Conservation (phyloP, 2,888 invertebrate species). For the Empis stercorea region DNA sequence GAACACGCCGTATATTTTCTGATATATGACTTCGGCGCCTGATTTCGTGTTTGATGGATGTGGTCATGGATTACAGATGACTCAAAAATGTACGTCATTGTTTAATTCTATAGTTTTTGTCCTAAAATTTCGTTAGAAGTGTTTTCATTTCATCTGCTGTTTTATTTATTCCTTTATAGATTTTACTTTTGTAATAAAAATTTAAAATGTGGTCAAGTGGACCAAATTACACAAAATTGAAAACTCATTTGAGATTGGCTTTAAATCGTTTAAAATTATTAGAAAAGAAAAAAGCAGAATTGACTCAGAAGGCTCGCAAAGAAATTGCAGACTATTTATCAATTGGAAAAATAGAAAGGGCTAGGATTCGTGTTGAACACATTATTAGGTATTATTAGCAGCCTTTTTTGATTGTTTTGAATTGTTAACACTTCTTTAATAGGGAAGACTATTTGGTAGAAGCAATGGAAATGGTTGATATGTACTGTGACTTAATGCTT, state of each 20-base stretch:
- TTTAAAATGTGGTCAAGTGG: constrained; percentile 75
- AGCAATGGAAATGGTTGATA: constrained; percentile 97
- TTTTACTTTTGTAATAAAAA: not conserved
- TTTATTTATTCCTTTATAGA: no score
- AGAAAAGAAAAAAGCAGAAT: constrained; percentile 95
- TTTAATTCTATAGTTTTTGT: no score
- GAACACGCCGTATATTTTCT: no score
- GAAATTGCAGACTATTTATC: constrained; percentile 95
- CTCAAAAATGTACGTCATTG: no score
- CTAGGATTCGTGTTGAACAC: constrained; percentile 95
- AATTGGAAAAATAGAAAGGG: constrained; percentile 73
- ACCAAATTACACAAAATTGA: constrained; percentile 88
- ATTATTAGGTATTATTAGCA: constrained; percentile 71
- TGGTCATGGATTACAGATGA: no score
- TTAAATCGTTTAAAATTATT: constrained; percentile 87
- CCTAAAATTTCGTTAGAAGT: no score
- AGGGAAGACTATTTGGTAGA: constrained; percentile 98
- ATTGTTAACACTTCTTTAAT: not conserved
- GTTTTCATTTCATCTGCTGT: no score
- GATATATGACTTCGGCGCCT: no score
- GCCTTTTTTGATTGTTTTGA: not conserved
- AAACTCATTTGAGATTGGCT: constrained; percentile 87
- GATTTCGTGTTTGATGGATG: no score
- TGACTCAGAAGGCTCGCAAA: constrained; percentile 81
- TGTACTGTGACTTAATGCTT: constrained; percentile 94